Conservation (phyloP, 2,797 vertebrate genomes). For the Benthosema pterotum region DNA sequence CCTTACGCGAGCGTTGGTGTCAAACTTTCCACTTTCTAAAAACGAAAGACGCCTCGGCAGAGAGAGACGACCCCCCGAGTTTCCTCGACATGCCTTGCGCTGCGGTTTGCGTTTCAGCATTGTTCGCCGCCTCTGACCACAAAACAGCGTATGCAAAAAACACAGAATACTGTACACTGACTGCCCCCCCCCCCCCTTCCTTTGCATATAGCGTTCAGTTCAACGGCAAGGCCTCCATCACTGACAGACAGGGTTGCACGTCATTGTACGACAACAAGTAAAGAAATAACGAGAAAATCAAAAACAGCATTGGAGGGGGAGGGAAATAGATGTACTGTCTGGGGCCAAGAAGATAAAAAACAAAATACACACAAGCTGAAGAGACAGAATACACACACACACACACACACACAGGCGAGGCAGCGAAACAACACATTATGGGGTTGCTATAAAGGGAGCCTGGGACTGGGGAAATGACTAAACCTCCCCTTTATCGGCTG, state of each 20-base stretch:
- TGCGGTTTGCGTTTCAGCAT: slow-evolving; percentile 31
- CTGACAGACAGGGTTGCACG: slow-evolving; percentile 30
- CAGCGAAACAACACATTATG: slow-evolving; percentile 38
- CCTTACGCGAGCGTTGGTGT: slow-evolving; percentile 50
- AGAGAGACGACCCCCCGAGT: not conserved
- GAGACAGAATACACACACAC: no score
- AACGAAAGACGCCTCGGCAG: not conserved
- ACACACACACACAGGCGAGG: slow-evolving; percentile 13
- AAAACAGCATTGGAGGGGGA: slow-evolving; percentile 29
- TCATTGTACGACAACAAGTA: slow-evolving; percentile 11
- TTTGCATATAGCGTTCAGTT: slow-evolving; percentile 38
- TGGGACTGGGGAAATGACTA: slow-evolving; percentile 4
- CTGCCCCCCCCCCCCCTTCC: no score
- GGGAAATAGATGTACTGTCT: slow-evolving; percentile 27
- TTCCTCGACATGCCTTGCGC: slow-evolving; percentile 14
- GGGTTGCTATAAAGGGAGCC: slow-evolving; percentile 5
- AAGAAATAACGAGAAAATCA: slow-evolving; percentile 35
- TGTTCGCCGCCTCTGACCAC: slow-evolving; percentile 37
- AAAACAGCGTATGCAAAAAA: slow-evolving; percentile 43
- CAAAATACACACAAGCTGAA: slow-evolving; percentile 17
- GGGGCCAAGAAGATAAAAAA: not conserved
- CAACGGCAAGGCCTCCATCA: slow-evolving; percentile 29
- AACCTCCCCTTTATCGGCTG: slow-evolving; percentile 20
- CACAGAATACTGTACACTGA: no score
- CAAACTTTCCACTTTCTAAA: slow-evolving; percentile 62